phyloP scores from a whole-genome alignment of 2,888 invertebrate genomes.

The Poecilus cupreus region DNA sequence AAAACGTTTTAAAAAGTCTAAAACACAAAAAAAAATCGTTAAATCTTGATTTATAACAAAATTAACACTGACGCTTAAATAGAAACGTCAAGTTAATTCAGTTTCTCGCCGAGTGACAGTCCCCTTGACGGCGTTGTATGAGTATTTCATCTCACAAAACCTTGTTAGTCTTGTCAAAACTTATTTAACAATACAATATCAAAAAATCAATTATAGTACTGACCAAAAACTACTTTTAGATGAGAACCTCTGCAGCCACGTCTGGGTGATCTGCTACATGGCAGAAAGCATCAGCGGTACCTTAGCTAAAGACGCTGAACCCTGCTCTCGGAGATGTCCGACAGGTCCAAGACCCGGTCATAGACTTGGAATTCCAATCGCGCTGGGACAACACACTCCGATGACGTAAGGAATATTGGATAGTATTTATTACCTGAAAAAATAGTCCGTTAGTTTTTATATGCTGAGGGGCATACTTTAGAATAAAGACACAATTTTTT shows the following conservation, averaged over 20 bases:
- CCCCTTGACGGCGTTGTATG: too few relatives aligned
- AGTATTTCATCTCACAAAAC: too few relatives aligned
- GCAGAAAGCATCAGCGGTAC: constrained; percentile 82
- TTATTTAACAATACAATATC: too few relatives aligned
- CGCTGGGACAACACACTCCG: constrained; percentile 84
- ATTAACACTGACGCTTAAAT: too few relatives aligned
- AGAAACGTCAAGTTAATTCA: too few relatives aligned
- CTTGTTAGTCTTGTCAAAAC: too few relatives aligned
- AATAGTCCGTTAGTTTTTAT: background rate
- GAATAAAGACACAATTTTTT: background rate
- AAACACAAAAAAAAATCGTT: too few relatives aligned
- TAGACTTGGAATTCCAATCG: constrained; percentile 76
- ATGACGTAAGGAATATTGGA: constrained; percentile 74
- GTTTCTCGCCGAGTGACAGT: too few relatives aligned
- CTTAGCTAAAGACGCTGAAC: constrained; percentile 77
- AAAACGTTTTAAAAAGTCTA: too few relatives aligned
- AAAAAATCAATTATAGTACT: too few relatives aligned
- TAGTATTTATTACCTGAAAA: background rate
- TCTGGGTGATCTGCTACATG: constrained; percentile 87
- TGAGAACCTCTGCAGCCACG: constrained; percentile 85
- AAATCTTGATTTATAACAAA: too few relatives aligned
- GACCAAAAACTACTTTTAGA: constrained; percentile 71
- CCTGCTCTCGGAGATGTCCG: constrained; percentile 84
- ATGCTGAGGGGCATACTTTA: background rate
- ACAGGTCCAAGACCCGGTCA: constrained; percentile 77